These are phyloP conservation scores for Microplitis manilae DNA, from an alignment of 2,888 invertebrate genomes.

Conservation along the genomic window DNA sequence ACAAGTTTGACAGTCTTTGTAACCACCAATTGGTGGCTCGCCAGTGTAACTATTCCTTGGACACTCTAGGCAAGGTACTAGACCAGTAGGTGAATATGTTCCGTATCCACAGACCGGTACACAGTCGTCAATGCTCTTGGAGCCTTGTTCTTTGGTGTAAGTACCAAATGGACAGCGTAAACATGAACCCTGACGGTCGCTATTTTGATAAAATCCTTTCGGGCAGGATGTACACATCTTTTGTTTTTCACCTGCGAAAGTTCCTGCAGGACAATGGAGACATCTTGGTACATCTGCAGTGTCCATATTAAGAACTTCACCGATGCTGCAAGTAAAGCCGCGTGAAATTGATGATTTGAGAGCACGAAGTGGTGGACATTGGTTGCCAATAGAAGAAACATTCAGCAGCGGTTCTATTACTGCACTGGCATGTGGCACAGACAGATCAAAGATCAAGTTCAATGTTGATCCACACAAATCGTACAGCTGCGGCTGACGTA, in stretches of 20 bases:
- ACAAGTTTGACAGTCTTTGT: conserved; percentile 94
- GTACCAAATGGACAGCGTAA: conserved; percentile 92
- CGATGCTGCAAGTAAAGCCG: conserved; percentile 94
- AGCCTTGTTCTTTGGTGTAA: conserved; percentile 92
- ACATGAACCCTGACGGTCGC: conserved; percentile 91
- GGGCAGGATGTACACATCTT: conserved; percentile 93
- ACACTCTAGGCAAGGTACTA: conserved; percentile 95
- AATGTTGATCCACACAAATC: conserved; percentile 95
- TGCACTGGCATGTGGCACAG: conserved; percentile 92
- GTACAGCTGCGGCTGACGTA: conserved; percentile 92
- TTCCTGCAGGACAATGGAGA: conserved; percentile 97
- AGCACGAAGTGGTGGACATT: conserved; percentile 92
- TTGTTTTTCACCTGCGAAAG: conserved; percentile 91
- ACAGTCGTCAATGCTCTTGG: conserved; percentile 88
- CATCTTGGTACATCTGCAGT: conserved; percentile 93
- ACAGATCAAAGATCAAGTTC: conserved; percentile 93
- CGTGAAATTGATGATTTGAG: conserved; percentile 86
- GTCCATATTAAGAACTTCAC: conserved; percentile 95
- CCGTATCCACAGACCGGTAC: conserved; percentile 96
- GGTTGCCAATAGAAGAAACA: conserved; percentile 91
- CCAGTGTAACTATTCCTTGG: conserved; percentile 92
- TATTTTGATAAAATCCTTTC: conserved; percentile 93
- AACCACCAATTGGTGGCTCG: conserved; percentile 91
- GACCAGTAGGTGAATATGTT: conserved; percentile 94
- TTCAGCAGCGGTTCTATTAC: conserved; percentile 91